Conservation (phyloP, 2,797 vertebrate species). For the Meriones psammophilus region DNA sequence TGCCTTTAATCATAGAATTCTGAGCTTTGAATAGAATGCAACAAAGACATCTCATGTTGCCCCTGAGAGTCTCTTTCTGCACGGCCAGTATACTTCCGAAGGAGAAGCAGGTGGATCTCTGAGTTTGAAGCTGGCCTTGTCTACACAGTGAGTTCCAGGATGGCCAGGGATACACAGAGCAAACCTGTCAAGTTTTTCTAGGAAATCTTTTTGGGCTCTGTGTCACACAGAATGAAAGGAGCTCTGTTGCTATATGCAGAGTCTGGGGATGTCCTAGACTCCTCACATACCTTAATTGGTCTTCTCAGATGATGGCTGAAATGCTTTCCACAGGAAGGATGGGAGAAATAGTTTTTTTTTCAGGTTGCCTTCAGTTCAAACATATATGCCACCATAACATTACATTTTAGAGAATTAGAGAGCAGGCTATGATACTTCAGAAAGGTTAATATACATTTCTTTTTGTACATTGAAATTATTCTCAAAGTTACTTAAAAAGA, state of each 20-base stretch:
- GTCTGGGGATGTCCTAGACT: neutral
- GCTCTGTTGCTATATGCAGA: neutral
- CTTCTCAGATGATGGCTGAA: neutral
- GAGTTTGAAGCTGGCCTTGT: no score
- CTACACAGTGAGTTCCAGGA: neutral
- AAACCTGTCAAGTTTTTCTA: neutral
- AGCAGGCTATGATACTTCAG: neutral
- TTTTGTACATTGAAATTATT: neutral
- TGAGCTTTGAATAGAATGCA: neutral
- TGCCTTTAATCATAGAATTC: neutral
- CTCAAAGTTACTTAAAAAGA: conserved; percentile 1
- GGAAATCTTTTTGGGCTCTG: neutral
- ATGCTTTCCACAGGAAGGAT: neutral
- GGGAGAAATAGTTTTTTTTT: neutral
- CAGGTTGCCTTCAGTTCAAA: neutral
- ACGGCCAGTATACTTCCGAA: rapidly evolving
- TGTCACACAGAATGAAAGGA: neutral
- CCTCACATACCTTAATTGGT: no score
- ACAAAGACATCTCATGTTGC: neutral
- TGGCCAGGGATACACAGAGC: neutral
- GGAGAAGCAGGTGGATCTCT: neutral
- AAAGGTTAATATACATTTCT: neutral
- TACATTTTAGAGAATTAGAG: neutral
- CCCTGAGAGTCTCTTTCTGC: neutral
- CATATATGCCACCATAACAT: rapidly evolving